phyloP scores from a whole-genome alignment of 2,888 invertebrate genomes.

The Cecidostiba fungosa region DNA sequence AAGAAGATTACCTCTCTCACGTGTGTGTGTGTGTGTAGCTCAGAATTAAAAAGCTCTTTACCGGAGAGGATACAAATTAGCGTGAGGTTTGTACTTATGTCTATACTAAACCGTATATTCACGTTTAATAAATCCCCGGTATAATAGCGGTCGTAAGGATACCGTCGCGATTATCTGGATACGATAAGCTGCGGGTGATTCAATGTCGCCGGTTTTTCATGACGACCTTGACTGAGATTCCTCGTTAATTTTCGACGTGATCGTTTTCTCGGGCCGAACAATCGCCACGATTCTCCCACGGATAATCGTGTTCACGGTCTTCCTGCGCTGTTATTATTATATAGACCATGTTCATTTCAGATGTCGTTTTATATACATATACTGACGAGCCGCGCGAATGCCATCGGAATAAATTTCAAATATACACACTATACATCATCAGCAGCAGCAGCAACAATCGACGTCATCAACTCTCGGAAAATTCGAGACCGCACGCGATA shows the following conservation, averaged over 20 bases:
- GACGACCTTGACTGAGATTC: conserved; percentile 45
- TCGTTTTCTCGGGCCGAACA: conserved; percentile 35
- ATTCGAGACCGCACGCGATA: conserved; percentile 17
- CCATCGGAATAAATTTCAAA: no score
- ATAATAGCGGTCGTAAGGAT: neutral
- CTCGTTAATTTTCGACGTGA: conserved; percentile 15
- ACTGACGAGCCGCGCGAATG: neutral
- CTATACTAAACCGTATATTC: neutral
- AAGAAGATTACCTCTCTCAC: no score
- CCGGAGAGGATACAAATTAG: neutral
- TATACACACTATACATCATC: neutral
- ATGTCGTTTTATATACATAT: neutral
- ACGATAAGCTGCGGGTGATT: neutral
- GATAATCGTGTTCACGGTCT: conserved; percentile 20
- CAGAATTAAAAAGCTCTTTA: neutral
- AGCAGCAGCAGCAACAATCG: neutral
- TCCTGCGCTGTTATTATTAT: neutral
- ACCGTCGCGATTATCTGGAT: neutral
- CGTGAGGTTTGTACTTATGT: neutral
- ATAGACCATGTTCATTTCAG: neutral
- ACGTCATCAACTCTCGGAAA: neutral
- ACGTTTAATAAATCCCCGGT: conserved; percentile 36
- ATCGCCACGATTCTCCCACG: conserved; percentile 54
- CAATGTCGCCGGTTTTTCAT: conserved; percentile 20
- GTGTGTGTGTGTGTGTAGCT: neutral